Evolutionary conservation across 2,888 invertebrate genomes (phyloP).

Genomic region (Eurytoma californica): DNA sequence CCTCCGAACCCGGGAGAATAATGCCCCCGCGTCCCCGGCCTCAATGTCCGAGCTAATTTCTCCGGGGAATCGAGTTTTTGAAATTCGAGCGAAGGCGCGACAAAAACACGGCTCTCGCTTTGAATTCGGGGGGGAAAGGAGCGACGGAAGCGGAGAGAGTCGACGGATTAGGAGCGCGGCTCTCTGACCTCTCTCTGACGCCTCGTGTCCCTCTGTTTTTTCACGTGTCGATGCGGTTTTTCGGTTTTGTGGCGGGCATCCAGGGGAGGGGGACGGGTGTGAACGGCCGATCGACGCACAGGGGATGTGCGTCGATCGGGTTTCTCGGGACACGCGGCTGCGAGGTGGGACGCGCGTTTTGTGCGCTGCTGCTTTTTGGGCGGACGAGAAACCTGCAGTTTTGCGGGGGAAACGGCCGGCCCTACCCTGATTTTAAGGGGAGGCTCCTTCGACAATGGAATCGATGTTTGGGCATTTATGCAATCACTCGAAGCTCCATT

Average conservation of each 20-base stretch:
- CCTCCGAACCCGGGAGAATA: constrained; percentile 28
- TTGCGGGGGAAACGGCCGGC: neutral
- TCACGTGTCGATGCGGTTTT: constrained; percentile 57
- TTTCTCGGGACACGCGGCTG: neutral
- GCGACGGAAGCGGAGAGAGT: neutral
- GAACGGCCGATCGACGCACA: neutral
- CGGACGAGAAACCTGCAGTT: constrained; percentile 11
- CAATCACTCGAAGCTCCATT: constrained; percentile 12
- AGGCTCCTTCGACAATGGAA: constrained; percentile 2
- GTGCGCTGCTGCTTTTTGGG: neutral
- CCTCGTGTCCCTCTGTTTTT: constrained; percentile 57
- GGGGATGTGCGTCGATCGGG: constrained; percentile 9
- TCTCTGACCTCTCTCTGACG: constrained; percentile 55
- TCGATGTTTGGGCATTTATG: constrained; percentile 35
- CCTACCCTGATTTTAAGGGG: neutral
- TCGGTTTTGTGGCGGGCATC: constrained; percentile 18
- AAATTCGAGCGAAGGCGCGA: constrained; percentile 66
- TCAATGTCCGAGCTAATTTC: constrained; percentile 69
- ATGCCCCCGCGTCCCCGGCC: constrained; percentile 27
- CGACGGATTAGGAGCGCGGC: neutral
- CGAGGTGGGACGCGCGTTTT: neutral
- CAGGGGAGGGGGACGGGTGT: neutral
- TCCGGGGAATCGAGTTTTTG: constrained; percentile 68
- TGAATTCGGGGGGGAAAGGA: constrained; percentile 10
- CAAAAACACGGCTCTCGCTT: constrained; percentile 56